Evolutionary conservation across 2,113 vertebrate genomes (phyloP), one percentile per base, ranked within the genome.

Genomic region (Brachyhypopomus gauderio): DNA sequence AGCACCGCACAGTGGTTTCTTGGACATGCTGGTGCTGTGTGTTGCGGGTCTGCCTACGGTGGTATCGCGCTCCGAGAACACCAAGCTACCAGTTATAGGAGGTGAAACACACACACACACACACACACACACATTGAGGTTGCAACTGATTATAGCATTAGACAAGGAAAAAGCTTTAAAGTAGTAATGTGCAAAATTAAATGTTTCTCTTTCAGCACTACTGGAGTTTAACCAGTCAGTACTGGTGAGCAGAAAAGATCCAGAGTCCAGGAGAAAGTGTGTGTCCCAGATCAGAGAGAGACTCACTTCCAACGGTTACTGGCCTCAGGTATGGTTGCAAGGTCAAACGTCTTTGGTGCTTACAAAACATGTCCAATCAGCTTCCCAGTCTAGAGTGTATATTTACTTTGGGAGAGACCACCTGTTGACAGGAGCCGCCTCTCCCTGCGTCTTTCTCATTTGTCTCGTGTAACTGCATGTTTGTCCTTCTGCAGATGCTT

Each of bases 171-270:
- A 41, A 9, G 30, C 23, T 30, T 0, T 23, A 52, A 52, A 14
- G 12, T 52, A 30, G 45, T 12, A 52, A 16, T 36, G 6, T 72
- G 11, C 30, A 3, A 52, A 0, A 19, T 20, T 9, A 11, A 60
- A 22, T n/a, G 58, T n/a, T 22, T 73, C 19, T 56, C 41, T 27
- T 19, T 48, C 86, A 96, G 95, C 95, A 20, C 89, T 96, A 48
- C 89, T 97, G 76, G 94, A 95, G 86, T 97, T 95, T 73, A 97
- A 96, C 88, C 96, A 97, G 90, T 83, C 95, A 0, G 95, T 97
- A 84, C 4, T 97, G 0, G 96, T 97, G 48, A 96, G 92, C 84
- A 89, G 96, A 27, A 95, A 93, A 1, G 95, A 96, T 77, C 95
- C 94, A 0, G 93, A 95, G 63, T 97, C 96, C 1, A 93, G 96